Evolutionary conservation across 1,140 invertebrate genomes (phyloP).

Genomic region (Eueides isabella): DNA sequence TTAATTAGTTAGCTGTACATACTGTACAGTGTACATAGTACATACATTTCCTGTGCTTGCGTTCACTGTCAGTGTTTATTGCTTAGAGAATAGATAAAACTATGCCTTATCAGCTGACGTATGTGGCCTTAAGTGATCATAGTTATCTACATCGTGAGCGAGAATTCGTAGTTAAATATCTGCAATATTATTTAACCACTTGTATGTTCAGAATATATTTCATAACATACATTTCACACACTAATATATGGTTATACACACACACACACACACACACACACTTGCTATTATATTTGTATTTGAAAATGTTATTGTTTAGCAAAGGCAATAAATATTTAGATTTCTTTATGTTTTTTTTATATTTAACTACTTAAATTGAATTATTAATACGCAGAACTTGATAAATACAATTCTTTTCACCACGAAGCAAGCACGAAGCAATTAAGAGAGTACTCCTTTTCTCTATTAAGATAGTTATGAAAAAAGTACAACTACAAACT

Average conservation of each 20-base stretch:
- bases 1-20: background rate
- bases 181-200: background rate
- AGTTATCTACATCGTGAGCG: slow-evolving; percentile 22
- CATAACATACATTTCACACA: too few relatives aligned
- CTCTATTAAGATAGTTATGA: too few relatives aligned
- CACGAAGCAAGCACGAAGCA: too few relatives aligned
- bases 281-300: too few relatives aligned
- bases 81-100: slow-evolving; percentile 35
- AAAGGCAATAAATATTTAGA: background rate
- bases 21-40: background rate
- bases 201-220: background rate
- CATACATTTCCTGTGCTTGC: background rate
- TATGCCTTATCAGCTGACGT: slow-evolving; percentile 30
- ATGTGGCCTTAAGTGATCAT: slow-evolving; percentile 29
- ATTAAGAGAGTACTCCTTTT: too few relatives aligned
- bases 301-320: too few relatives aligned
- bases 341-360: background rate
- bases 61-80: slow-evolving; percentile 36
- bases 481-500: too few relatives aligned
- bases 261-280: too few relatives aligned
- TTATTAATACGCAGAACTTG: too few relatives aligned
- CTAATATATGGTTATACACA: too few relatives aligned
- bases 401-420: too few relatives aligned
- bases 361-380: background rate
- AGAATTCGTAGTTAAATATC: slow-evolving; percentile 14